Conservation (phyloP, 92 coral and sea anemone species). For the Actinernus sp. region DNA sequence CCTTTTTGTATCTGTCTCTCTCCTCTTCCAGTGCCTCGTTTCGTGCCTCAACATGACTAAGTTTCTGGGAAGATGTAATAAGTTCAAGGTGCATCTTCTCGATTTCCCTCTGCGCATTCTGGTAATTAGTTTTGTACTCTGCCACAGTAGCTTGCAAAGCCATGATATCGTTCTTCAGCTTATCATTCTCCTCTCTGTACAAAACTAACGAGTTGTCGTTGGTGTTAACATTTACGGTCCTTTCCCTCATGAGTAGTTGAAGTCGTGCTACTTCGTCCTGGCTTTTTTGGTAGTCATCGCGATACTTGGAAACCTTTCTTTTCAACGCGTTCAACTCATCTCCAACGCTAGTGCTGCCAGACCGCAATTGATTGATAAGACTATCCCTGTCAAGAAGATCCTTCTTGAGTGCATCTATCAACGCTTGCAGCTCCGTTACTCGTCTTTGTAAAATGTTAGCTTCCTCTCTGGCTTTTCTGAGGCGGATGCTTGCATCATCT, state of each 20-base stretch:
- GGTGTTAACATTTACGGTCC: constrained; percentile 48
- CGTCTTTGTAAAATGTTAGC: constrained; percentile 43
- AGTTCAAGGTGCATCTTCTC: constrained; percentile 67
- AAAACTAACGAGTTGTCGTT: constrained; percentile 37
- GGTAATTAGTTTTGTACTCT: constrained; percentile 62
- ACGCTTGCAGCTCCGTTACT: constrained; percentile 59
- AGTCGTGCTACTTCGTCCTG: constrained; percentile 72
- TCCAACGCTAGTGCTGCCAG: constrained; percentile 54
- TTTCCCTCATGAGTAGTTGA: constrained; percentile 71
- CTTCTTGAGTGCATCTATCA: constrained; percentile 69
- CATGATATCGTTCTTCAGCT: constrained; percentile 69
- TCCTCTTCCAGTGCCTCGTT: constrained; percentile 74
- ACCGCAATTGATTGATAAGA: constrained; percentile 42
- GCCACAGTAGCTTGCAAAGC: constrained; percentile 60
- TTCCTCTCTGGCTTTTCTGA: constrained; percentile 75
- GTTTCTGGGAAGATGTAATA: constrained; percentile 61
- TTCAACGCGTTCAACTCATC: constrained; percentile 63
- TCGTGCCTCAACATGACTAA: constrained; percentile 74
- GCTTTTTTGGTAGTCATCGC: constrained; percentile 73
- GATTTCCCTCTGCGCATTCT: constrained; percentile 75
- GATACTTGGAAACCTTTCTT: constrained; percentile 68
- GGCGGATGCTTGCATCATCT: constrained; percentile 56
- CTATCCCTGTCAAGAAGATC: constrained; percentile 57
- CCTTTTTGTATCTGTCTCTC: constrained; percentile 63
- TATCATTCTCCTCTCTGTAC: constrained; percentile 66